phyloP scores from a whole-genome alignment of 2,113 vertebrate genomes.

The Eretmochelys imbricata region DNA sequence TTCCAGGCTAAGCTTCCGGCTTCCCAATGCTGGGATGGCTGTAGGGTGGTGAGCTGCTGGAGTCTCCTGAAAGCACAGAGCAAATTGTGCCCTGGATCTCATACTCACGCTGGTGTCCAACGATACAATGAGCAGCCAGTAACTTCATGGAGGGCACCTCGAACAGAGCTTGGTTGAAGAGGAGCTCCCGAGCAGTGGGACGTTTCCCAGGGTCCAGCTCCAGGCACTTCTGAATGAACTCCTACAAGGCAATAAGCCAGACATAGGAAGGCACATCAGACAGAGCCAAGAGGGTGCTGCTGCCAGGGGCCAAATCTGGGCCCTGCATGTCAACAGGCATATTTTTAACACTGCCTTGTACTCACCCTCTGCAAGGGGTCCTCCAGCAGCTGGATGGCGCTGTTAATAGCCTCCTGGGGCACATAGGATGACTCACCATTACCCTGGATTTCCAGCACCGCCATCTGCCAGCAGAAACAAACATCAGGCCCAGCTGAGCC shows the following conservation, averaged over 20 bases:
- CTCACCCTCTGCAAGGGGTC: conserved; percentile 95
- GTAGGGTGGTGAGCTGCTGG: background rate
- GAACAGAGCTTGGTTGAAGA: conserved; percentile 95
- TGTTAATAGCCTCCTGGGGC: conserved; percentile 98
- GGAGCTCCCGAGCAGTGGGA: conserved; percentile 93
- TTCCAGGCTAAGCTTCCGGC: background rate
- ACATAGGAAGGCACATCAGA: background rate
- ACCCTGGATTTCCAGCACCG: conserved; percentile 97
- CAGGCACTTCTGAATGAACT: conserved; percentile 99
- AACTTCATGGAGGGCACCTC: conserved; percentile 97
- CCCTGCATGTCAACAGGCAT: background rate
- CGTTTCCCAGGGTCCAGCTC: conserved; percentile 89
- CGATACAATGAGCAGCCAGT: conserved; percentile 95
- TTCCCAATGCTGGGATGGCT: background rate
- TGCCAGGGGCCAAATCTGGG: background rate
- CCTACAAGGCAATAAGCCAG: conserved; percentile 73
- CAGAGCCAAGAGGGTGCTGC: background rate
- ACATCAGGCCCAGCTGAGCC: background rate
- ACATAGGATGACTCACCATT: conserved; percentile 97
- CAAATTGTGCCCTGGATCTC: fast-evolving
- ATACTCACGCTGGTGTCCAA: conserved; percentile 96
- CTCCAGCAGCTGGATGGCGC: conserved; percentile 96
- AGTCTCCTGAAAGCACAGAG: background rate
- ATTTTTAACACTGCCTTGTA: fast-evolving
- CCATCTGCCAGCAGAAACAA: conserved; percentile 86